Conservation (phyloP, 2,888 invertebrate genomes). For the Idaea dimidiata region DNA sequence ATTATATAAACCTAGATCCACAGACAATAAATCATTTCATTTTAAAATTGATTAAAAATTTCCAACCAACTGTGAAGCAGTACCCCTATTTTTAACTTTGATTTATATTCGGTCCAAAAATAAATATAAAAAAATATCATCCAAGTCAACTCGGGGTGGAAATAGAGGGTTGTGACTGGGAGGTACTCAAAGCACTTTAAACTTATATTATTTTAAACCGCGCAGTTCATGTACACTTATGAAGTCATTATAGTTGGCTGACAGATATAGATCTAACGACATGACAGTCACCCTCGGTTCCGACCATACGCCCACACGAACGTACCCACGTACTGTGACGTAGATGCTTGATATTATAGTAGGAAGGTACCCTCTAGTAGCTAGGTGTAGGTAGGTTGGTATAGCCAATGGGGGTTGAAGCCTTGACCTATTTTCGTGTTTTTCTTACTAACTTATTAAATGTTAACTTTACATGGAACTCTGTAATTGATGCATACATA, state of each 20-base stretch:
- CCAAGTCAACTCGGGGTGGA: too few relatives aligned
- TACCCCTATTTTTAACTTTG: too few relatives aligned
- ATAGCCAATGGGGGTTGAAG: slow-evolving; percentile 23
- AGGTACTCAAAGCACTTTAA: too few relatives aligned
- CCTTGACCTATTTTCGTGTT: slow-evolving; percentile 33
- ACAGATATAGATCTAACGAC: slow-evolving; percentile 14
- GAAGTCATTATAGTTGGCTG: not conserved
- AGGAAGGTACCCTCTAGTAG: slow-evolving; percentile 28
- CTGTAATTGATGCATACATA: slow-evolving; percentile 8
- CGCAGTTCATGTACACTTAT: not conserved
- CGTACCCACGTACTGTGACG: slow-evolving; percentile 12
- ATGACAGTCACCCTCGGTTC: slow-evolving; percentile 13
- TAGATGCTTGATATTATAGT: slow-evolving; percentile 12
- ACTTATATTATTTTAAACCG: too few relatives aligned
- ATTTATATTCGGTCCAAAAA: too few relatives aligned
- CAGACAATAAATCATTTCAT: too few relatives aligned
- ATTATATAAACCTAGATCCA: too few relatives aligned
- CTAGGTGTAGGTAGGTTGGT: slow-evolving; percentile 12
- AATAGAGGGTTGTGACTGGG: too few relatives aligned
- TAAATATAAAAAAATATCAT: too few relatives aligned
- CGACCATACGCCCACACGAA: slow-evolving; percentile 12
- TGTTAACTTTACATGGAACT: slow-evolving; percentile 25
- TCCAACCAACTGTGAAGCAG: too few relatives aligned
- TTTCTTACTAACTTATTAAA: slow-evolving; percentile 32
- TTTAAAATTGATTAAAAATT: too few relatives aligned